Percentiles rank a stretch among this genome's conserved stretches.
Evolutionary conservation across 92 coral and sea anemone species (phyloP).

Genomic region (Pocillopora grandis): DNA sequence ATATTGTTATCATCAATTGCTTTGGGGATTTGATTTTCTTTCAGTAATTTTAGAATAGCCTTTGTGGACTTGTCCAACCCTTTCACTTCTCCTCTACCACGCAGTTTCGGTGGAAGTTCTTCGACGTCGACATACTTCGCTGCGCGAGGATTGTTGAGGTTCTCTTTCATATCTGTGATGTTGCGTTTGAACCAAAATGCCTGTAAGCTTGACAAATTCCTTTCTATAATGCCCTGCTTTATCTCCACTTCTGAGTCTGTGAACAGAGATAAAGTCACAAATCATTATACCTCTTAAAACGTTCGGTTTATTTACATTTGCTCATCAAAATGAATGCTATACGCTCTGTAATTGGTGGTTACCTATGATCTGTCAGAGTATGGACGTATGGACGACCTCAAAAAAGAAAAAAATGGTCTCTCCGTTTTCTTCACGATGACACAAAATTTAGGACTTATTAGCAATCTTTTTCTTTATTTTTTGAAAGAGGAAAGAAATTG

Average conservation of each 20-base stretch:
- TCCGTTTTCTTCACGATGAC: no score
- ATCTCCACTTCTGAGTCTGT: constrained; percentile 55
- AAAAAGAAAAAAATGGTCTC: no score
- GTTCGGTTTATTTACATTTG: not conserved
- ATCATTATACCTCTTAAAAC: not conserved
- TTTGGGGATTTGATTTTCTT: constrained; percentile 64
- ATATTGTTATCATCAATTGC: constrained; percentile 57
- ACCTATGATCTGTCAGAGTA: no score
- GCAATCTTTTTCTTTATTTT: no score
- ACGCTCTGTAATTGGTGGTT: no score
- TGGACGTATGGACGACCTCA: no score
- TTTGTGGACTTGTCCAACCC: constrained; percentile 76
- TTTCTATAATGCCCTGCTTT: constrained; percentile 62
- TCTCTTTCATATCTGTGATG: constrained; percentile 67
- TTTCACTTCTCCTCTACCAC: constrained; percentile 50
- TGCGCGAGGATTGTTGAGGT: constrained; percentile 60
- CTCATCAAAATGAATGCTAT: not conserved
- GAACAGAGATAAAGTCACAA: not conserved
- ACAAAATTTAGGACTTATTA: no score
- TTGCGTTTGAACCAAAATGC: constrained; percentile 83
- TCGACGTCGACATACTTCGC: constrained; percentile 73
- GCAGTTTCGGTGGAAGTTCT: constrained; percentile 55
- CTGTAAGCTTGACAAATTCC: constrained; percentile 50
- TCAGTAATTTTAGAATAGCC: constrained; percentile 61
- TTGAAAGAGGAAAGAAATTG: no score